Evolutionary conservation across 2,888 invertebrate species (phyloP).

Genomic region (Drosophila ezoana): DNA sequence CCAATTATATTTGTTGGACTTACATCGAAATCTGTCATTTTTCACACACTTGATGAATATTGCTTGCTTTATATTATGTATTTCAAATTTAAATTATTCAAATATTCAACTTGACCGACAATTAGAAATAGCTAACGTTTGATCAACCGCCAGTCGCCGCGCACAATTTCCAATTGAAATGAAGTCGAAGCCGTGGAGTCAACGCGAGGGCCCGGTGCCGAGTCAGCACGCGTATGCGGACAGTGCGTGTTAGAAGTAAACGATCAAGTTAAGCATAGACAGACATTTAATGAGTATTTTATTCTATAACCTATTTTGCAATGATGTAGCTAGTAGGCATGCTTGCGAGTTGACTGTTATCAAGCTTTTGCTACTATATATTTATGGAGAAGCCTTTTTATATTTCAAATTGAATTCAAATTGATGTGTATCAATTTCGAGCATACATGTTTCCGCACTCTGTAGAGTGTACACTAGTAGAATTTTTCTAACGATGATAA

Average conservation of each 20-base stretch:
- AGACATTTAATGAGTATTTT: background rate
- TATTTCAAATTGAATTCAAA: background rate
- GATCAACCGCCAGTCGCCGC: conserved; percentile 54
- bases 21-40: conserved; percentile 75
- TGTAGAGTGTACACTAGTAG: conserved; percentile 20
- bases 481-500: conserved; percentile 52
- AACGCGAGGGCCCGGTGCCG: conserved; percentile 34
- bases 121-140: conserved; percentile 31
- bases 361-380: too few relatives aligned
- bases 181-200: conserved; percentile 56
- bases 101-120: conserved; percentile 47
- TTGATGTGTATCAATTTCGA: background rate
- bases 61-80: conserved; percentile 22
- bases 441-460: conserved; percentile 6
- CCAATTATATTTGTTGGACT: conserved; percentile 42
- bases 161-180: conserved; percentile 74
- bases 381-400: too few relatives aligned
- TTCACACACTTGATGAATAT: conserved; percentile 27
- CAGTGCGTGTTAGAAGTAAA: conserved; percentile 42
- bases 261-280: conserved; percentile 5
- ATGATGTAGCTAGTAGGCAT: too few relatives aligned
- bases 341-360: too few relatives aligned
- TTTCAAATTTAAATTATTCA: conserved; percentile 53
- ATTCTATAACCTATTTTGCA: too few relatives aligned
- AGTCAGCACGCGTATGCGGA: conserved; percentile 46